Evolutionary conservation across 2,888 invertebrate species (phyloP).

Genomic region (Acanthococcus lagerstroemiae): DNA sequence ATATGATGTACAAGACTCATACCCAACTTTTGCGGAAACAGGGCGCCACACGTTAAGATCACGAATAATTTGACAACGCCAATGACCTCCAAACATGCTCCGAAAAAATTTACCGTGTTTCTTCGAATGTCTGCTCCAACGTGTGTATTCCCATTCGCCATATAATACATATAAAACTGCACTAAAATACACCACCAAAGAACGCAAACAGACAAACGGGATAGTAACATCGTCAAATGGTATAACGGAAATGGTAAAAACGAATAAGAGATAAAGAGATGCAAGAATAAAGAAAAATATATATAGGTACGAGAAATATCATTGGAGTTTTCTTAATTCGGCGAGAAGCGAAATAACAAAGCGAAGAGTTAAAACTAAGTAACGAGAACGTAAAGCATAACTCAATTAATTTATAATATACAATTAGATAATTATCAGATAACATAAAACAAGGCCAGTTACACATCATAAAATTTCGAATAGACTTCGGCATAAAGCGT

Average conservation of each 20-base stretch:
- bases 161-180: too few relatives aligned
- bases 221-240: background rate
- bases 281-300: background rate
- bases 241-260: background rate
- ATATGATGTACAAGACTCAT: too few relatives aligned
- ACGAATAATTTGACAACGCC: background rate
- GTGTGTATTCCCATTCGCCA: too few relatives aligned
- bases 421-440: slow-evolving; percentile 21
- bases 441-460: slow-evolving; percentile 22
- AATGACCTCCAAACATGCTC: slow-evolving; percentile 1
- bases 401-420: slow-evolving; percentile 22
- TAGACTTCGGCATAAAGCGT: background rate
- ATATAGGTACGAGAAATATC: too few relatives aligned
- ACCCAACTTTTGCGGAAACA: too few relatives aligned
- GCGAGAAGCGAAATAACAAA: background rate
- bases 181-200: too few relatives aligned
- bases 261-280: background rate
- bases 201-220: background rate
- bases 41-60: too few relatives aligned
- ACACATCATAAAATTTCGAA: slow-evolving; percentile 14
- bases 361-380: slow-evolving; percentile 7
- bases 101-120: too few relatives aligned
- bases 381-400: slow-evolving; percentile 9
- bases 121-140: too few relatives aligned
- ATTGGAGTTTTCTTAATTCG: background rate